Base-by-base conservation (phyloP, 2,888 invertebrate genomes). In the Hydraecia micacea region DNA sequence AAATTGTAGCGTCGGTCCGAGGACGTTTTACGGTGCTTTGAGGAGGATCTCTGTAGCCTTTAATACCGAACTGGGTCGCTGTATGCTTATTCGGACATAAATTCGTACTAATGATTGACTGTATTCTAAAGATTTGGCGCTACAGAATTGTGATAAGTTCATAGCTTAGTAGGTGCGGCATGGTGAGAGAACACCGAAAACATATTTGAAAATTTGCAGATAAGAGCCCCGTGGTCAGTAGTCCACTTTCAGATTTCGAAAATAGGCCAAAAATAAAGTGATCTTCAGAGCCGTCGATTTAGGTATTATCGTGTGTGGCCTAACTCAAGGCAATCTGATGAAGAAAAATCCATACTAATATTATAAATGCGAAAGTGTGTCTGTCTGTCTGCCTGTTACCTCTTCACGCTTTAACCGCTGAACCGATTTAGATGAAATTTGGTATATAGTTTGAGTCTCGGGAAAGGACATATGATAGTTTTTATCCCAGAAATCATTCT, bases 21-120 rank as follows among this genome's bases (percentile, higher is more conserved):
- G 89, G 90, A 91, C 90, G 87, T 88, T 93, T 93, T 91, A 93
- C 90, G 92, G 87, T 89, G 83, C 87, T 92, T 90, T 88, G 90
- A 91, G 87, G 87, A 89, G 90, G 90, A 89, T 90, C 89, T 39
- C 80, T 75, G 84, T 85, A 87, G 85, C 80, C 83, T 88, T 87
- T 85, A 80, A 84, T 81, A 86, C 79, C 73, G 74, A 65, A 80
- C 66, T 66, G 72, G 80, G 73, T 76, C 78, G 74, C 75, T 80
- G 80, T 86, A 76, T 84, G 80, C 80, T 87, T 87, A 86, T 79
- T 25, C 68, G 49, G 36, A 81, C 68, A 84, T 77, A 46, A 83
- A 79, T 89, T 84, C 0, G 3, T 79, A 81, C 78, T 70, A 63
- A 69, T 66, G 28, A 39, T 36, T 28, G 28, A 2, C 18, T 3